These are phyloP conservation scores for Sycophila sp. DNA, from an alignment of 1,140 invertebrate species.

Conservation along the genomic window DNA sequence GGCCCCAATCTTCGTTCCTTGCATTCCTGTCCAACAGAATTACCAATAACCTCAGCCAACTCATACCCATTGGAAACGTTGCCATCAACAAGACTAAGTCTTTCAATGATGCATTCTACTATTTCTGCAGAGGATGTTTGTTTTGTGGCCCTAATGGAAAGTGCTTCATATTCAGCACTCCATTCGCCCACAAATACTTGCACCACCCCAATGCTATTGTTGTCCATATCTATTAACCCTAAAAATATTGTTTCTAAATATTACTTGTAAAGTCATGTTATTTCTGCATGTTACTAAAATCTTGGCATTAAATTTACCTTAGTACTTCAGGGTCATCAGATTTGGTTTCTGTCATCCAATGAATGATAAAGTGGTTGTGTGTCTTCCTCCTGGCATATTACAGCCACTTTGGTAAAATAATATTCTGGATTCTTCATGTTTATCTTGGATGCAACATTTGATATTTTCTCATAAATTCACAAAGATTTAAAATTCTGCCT, in stretches of 20 bases:
- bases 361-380: slow-evolving; percentile 43
- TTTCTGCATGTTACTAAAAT: background rate
- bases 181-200: slow-evolving; percentile 92
- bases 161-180: slow-evolving; percentile 87
- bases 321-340: slow-evolving; percentile 59
- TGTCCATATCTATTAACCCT: slow-evolving; percentile 64
- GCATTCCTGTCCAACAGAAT: slow-evolving; percentile 85
- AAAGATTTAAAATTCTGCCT: background rate
- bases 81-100: slow-evolving; percentile 75
- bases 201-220: slow-evolving; percentile 63
- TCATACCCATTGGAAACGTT: slow-evolving; percentile 80
- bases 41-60: slow-evolving; percentile 89
- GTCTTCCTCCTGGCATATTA: slow-evolving; percentile 41
- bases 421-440: slow-evolving; percentile 16
- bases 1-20: slow-evolving; percentile 90
- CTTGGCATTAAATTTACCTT: slow-evolving; percentile 48
- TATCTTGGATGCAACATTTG: slow-evolving; percentile 19
- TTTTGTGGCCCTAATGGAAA: slow-evolving; percentile 92
- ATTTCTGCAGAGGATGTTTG: slow-evolving; percentile 91
- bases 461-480: slow-evolving; percentile 23
- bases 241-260: too few species aligned
- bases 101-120: slow-evolving; percentile 85
- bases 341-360: slow-evolving; percentile 59
- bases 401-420: slow-evolving; percentile 33
- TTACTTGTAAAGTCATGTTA: background rate